A percentile compares a stretch with the other conserved stretches of the same genome.
Conservation (phyloP, 2,113 vertebrate species). For the Isichthys henryi region DNA sequence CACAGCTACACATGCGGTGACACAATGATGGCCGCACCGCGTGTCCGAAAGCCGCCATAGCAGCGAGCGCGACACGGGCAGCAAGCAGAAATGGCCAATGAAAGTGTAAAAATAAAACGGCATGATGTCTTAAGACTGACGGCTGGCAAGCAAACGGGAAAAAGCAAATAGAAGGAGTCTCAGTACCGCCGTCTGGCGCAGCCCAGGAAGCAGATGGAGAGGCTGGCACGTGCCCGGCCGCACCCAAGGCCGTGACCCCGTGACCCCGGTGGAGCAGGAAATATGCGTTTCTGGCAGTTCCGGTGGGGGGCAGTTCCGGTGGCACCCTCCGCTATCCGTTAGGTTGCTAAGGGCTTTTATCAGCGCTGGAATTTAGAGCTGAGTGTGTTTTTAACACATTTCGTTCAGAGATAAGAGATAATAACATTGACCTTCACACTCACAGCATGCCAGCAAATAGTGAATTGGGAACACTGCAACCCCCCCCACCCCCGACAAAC, state of each 20-base stretch:
- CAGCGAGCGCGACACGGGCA: background rate
- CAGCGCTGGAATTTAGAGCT: background rate
- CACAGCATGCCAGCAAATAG: background rate
- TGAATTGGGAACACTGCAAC: background rate
- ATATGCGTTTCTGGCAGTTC: background rate
- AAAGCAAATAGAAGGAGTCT: background rate
- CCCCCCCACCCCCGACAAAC: background rate
- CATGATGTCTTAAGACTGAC: background rate
- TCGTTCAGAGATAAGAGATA: background rate
- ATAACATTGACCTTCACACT: slow-evolving; percentile 28
- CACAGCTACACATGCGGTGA: background rate
- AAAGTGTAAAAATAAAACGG: background rate
- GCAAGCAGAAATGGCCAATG: background rate
- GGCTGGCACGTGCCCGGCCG: background rate
- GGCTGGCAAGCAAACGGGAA: background rate
- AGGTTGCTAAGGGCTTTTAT: background rate
- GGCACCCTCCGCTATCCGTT: background rate
- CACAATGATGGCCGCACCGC: background rate
- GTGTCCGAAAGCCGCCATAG: background rate
- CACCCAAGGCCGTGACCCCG: background rate
- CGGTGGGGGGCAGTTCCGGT: background rate
- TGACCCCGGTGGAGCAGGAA: background rate
- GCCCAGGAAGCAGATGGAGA: background rate
- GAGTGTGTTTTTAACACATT: background rate
- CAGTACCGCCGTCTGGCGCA: background rate